phyloP scores from a whole-genome alignment of 1,140 invertebrate genomes.

The Papilio polyxenes region DNA sequence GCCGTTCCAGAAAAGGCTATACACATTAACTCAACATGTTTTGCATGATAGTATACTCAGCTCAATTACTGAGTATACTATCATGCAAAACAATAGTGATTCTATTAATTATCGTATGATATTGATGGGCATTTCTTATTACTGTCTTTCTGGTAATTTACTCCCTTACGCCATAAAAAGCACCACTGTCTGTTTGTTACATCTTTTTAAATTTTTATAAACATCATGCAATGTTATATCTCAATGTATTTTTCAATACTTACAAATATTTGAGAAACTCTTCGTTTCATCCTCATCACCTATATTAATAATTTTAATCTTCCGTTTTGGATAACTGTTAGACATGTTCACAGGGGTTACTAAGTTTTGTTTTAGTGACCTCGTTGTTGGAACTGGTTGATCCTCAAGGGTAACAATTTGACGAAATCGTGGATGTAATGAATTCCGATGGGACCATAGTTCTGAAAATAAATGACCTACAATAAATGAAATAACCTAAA shows the following conservation, averaged over 20 bases:
- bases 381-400: constrained; percentile 48
- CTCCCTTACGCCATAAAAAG: not conserved
- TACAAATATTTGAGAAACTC: constrained; percentile 61
- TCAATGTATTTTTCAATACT: constrained; percentile 43
- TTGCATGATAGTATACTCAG: no score
- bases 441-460: constrained; percentile 52
- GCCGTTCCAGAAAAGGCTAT: not conserved
- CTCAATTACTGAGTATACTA: no score
- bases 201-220: not conserved
- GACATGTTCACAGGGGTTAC: constrained; percentile 48
- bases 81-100: not conserved
- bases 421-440: constrained; percentile 55
- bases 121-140: not conserved
- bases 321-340: constrained; percentile 56
- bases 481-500: constrained; percentile 26
- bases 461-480: constrained; percentile 47
- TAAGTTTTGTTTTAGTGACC: constrained; percentile 57
- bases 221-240: not conserved
- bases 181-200: not conserved
- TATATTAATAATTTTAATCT: constrained; percentile 70
- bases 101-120: not conserved
- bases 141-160: not conserved
- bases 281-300: constrained; percentile 64
- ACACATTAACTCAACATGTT: not conserved
- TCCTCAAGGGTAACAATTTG: constrained; percentile 63